Percentiles rank a stretch among this genome's conserved stretches.
Conservation (phyloP, 2,888 invertebrate species). For the Laothoe populi region DNA sequence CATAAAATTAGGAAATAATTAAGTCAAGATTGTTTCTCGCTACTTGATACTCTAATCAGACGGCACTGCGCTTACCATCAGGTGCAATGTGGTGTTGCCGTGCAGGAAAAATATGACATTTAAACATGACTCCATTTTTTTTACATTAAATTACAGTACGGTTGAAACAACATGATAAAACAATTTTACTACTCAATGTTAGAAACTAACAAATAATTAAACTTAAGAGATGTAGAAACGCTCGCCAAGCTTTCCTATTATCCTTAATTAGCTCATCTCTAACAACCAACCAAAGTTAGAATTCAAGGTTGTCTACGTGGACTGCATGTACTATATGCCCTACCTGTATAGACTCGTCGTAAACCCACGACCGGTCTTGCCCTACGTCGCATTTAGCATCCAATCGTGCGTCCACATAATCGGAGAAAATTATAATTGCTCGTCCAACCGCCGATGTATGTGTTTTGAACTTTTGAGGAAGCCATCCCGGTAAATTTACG, state of each 20-base stretch:
- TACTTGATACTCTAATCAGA: too few relatives aligned
- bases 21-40: too few relatives aligned
- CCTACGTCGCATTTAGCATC: background rate
- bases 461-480: too few relatives aligned
- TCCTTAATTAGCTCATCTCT: background rate
- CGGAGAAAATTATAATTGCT: slow-evolving; percentile 2
- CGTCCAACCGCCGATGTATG: background rate
- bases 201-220: background rate
- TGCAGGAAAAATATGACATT: too few relatives aligned
- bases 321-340: background rate
- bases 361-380: slow-evolving; percentile 18
- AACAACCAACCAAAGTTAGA: slow-evolving; percentile 3
- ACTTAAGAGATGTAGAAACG: background rate
- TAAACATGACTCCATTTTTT: too few relatives aligned
- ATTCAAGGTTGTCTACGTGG: background rate
- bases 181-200: too few relatives aligned
- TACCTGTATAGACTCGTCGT: slow-evolving; percentile 4
- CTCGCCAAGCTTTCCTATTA: background rate
- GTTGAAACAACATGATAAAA: too few relatives aligned
- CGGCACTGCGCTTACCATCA: too few relatives aligned
- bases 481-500: too few relatives aligned
- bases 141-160: too few relatives aligned
- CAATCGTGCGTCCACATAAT: slow-evolving; percentile 11
- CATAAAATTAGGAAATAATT: too few relatives aligned
- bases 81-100: too few relatives aligned